A percentile compares a stretch with the other conserved stretches of the same genome.
phyloP scores from a whole-genome alignment of 37 sponge, comb jelly and placozoan genomes.

The Cladorhizidae sp. region DNA sequence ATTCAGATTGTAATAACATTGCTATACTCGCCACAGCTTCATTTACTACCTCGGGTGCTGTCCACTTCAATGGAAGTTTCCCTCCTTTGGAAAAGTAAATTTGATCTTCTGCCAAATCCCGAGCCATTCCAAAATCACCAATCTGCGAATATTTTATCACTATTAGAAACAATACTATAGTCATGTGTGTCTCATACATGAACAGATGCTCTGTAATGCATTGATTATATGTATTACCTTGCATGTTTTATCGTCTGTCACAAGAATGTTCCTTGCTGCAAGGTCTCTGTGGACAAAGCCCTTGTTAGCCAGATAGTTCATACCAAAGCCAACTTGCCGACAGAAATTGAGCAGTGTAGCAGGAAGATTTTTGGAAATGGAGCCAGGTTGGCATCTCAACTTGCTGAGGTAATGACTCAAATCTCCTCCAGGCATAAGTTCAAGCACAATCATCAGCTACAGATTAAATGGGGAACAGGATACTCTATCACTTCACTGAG shows the following conservation, averaged over 20 bases:
- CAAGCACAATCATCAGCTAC: slow-evolving; percentile 74
- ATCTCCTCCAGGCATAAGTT: slow-evolving; percentile 70
- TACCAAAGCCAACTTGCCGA: slow-evolving; percentile 60
- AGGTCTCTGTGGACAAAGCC: slow-evolving; percentile 72
- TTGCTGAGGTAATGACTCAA: slow-evolving; percentile 42
- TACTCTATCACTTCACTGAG: no score
- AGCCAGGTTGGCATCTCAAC: neutral
- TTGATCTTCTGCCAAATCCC: slow-evolving; percentile 43
- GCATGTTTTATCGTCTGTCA: slow-evolving; percentile 57
- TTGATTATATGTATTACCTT: slow-evolving; percentile 39
- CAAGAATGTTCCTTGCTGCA: slow-evolving; percentile 70
- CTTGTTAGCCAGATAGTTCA: slow-evolving; percentile 65
- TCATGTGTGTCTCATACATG: no score
- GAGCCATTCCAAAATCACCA: slow-evolving; percentile 82
- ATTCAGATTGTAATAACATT: no score
- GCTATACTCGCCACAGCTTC: no score
- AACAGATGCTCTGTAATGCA: no score
- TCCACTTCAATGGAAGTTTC: slow-evolving; percentile 64
- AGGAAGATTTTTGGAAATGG: slow-evolving; percentile 14
- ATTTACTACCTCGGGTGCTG: slow-evolving; percentile 78
- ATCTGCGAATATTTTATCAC: slow-evolving; percentile 32
- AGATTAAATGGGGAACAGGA: no score
- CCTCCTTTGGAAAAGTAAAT: slow-evolving; percentile 59
- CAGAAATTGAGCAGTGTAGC: slow-evolving; percentile 37
- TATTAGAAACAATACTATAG: no score